Percentiles rank a stretch among this genome's conserved stretches.
Evolutionary conservation across 2,888 invertebrate species (phyloP).

Genomic region (Enchytraeus crypticus): DNA sequence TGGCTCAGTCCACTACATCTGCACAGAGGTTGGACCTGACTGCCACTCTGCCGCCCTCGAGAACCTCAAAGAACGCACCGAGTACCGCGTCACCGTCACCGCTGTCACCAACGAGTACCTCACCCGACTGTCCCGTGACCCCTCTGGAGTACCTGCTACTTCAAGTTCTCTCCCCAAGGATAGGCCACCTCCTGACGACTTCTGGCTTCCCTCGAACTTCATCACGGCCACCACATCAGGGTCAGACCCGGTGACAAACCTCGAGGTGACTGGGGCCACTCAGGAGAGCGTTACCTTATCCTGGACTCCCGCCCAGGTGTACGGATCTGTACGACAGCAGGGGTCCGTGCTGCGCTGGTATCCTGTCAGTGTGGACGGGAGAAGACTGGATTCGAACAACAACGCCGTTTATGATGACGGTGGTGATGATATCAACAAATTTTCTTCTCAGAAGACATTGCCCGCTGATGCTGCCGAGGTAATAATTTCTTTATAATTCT

Average conservation of each 20-base stretch:
- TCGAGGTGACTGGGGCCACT: slow-evolving; percentile 28
- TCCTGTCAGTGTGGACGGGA: no score
- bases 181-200: slow-evolving; percentile 35
- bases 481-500: no score
- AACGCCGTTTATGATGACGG: no score
- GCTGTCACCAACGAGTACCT: slow-evolving; percentile 48
- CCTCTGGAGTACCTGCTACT: no score
- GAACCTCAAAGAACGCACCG: slow-evolving; percentile 42
- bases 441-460: no score
- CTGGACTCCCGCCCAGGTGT: slow-evolving; percentile 46
- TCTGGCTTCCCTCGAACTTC: slow-evolving; percentile 44
- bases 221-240: slow-evolving; percentile 46
- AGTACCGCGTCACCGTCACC: slow-evolving; percentile 44
- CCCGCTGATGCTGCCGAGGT: no score
- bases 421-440: no score
- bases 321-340: slow-evolving; percentile 44
- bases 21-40: slow-evolving; percentile 41
- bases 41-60: slow-evolving; percentile 36
- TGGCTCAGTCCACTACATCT: slow-evolving; percentile 12
- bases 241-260: slow-evolving; percentile 40
- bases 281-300: slow-evolving; percentile 37
- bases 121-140: no score
- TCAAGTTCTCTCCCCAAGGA: slow-evolving; percentile 42
- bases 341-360: slow-evolving; percentile 46
- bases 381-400: no score